These are phyloP conservation scores for Scaptomyza flava DNA, from an alignment of 2,888 invertebrate species.

Conservation along the genomic window DNA sequence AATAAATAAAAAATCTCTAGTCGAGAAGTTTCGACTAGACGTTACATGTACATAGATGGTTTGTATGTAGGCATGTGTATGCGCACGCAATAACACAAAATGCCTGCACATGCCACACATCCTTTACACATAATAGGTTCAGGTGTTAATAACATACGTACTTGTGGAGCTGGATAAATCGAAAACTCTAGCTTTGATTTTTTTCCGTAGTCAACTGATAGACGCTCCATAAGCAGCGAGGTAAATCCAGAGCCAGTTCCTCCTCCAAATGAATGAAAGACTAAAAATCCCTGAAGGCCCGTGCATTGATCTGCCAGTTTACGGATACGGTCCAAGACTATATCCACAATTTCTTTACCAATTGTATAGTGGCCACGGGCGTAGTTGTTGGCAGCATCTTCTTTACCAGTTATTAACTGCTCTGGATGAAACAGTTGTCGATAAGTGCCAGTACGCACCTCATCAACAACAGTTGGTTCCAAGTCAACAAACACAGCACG, in stretches of 20 bases:
- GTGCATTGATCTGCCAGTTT: slow-evolving; percentile 95
- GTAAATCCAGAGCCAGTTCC: slow-evolving; percentile 97
- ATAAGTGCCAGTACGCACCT: slow-evolving; percentile 93
- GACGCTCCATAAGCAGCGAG: slow-evolving; percentile 95
- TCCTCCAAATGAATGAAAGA: slow-evolving; percentile 95
- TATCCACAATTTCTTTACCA: slow-evolving; percentile 94
- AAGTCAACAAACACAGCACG: slow-evolving; percentile 95
- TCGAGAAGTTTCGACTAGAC: not conserved
- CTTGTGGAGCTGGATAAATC: slow-evolving; percentile 97
- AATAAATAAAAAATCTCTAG: not conserved
- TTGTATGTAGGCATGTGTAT: not conserved
- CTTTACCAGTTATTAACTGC: slow-evolving; percentile 95
- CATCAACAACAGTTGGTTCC: slow-evolving; percentile 97
- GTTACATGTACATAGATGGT: not conserved
- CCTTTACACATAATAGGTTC: not conserved
- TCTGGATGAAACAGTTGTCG: slow-evolving; percentile 95
- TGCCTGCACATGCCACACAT: no score
- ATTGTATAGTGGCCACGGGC: slow-evolving; percentile 97
- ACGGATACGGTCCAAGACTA: slow-evolving; percentile 92
- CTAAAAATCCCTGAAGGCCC: slow-evolving; percentile 93
- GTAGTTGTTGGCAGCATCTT: slow-evolving; percentile 97
- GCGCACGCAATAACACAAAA: no score
- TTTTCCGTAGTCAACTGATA: slow-evolving; percentile 96
- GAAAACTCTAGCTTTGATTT: slow-evolving; percentile 97
- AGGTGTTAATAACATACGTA: slow-evolving; percentile 79